These are phyloP conservation scores for Henricia sp. DNA, from an alignment of 53 echinoderm and acorn worm genomes.

Conservation along the genomic window DNA sequence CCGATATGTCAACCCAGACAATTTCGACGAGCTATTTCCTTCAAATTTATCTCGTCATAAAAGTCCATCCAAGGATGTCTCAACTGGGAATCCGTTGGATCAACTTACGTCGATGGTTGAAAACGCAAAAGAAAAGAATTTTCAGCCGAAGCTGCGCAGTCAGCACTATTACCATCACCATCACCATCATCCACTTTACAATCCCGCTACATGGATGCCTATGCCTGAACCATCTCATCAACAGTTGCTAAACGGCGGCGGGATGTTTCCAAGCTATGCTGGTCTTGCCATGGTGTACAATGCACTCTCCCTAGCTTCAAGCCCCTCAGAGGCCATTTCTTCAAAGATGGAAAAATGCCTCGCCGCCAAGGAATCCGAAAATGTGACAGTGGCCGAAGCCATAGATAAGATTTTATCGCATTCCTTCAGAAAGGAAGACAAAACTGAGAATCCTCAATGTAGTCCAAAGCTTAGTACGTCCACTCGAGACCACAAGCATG, in stretches of 20 bases:
- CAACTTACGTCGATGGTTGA: conserved; percentile 94
- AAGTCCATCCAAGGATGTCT: neutral
- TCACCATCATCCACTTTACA: conserved; percentile 14
- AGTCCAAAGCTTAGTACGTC: neutral
- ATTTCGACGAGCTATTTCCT: conserved; percentile 86
- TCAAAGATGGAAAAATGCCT: conserved; percentile 60
- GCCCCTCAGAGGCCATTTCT: conserved; percentile 35
- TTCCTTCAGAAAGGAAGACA: conserved; percentile 57
- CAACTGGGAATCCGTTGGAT: conserved; percentile 79
- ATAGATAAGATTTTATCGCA: conserved; percentile 63
- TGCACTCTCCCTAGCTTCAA: conserved; percentile 39
- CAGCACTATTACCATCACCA: conserved; percentile 29
- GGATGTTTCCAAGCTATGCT: conserved; percentile 50
- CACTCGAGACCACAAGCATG: neutral
- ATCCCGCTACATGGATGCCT: conserved; percentile 49
- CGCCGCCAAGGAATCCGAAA: conserved; percentile 41
- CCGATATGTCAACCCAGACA: conserved; percentile 93
- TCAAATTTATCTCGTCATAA: conserved; percentile 11
- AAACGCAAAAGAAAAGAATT: conserved; percentile 78
- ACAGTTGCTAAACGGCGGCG: conserved; percentile 42
- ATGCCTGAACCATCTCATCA: conserved; percentile 41
- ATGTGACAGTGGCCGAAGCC: conserved; percentile 65
- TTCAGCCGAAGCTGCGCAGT: conserved; percentile 61
- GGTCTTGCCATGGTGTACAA: conserved; percentile 64
- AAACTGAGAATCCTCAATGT: conserved; percentile 4